Evolutionary conservation across 2,888 invertebrate species (phyloP).

Genomic region (Anarsia innoxiella): DNA sequence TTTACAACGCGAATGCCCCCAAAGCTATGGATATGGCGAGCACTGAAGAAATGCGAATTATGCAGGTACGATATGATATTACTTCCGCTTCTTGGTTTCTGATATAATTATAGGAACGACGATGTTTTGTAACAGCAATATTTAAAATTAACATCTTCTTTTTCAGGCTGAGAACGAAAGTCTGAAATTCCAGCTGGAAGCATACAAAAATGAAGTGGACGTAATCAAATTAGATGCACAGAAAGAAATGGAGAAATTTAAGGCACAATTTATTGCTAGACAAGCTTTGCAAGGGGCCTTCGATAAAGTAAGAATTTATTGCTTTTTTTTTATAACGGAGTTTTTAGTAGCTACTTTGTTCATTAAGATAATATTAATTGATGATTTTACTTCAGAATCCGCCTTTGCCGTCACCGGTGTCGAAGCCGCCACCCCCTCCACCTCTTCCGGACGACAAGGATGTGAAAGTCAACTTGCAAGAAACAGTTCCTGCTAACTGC

Average conservation of each 20-base stretch:
- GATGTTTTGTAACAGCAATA: not conserved
- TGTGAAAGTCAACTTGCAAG: constrained; percentile 32
- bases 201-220: constrained; percentile 95
- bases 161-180: constrained; percentile 90
- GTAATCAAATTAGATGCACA: constrained; percentile 87
- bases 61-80: constrained; percentile 45
- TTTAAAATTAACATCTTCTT: too few relatives aligned
- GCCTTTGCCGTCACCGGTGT: constrained; percentile 49
- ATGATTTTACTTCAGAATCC: constrained; percentile 18
- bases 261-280: constrained; percentile 85
- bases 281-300: constrained; percentile 61
- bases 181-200: constrained; percentile 92
- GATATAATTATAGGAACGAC: not conserved
- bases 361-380: not conserved
- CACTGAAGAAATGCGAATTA: constrained; percentile 41
- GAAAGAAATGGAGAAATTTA: constrained; percentile 83
- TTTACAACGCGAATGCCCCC: constrained; percentile 33
- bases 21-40: constrained; percentile 21
- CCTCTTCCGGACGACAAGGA: constrained; percentile 50
- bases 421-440: constrained; percentile 57
- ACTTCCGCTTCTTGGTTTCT: not conserved
- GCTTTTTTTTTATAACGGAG: too few relatives aligned
- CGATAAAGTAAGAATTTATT: constrained; percentile 48
- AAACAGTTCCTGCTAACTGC: constrained; percentile 42
- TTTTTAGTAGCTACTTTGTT: too few relatives aligned